Percentiles rank a stretch among this genome's conserved stretches.
These are phyloP conservation scores for Drosophila nikananu DNA, from an alignment of 1,140 invertebrate species.

Conservation along the genomic window DNA sequence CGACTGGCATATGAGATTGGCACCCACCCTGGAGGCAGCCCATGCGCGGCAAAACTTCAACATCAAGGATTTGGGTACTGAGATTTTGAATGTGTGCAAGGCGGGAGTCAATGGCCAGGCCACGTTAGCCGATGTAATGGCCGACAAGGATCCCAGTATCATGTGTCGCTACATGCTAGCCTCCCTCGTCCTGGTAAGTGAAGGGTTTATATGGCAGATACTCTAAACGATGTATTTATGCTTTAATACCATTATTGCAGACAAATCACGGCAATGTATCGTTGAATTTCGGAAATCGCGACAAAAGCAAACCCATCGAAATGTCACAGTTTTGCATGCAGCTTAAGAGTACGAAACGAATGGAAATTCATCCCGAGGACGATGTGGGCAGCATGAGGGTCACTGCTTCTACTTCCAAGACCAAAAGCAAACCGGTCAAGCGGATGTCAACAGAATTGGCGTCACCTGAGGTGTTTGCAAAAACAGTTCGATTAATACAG, in stretches of 20 bases:
- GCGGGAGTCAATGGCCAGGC: slow-evolving; percentile 31
- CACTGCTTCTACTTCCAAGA: neutral
- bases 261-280: slow-evolving; percentile 48
- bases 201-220: neutral
- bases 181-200: slow-evolving; percentile 65
- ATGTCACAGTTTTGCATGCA: slow-evolving; percentile 50
- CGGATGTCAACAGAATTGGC: slow-evolving; percentile 11
- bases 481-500: slow-evolving; percentile 63
- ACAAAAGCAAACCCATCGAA: slow-evolving; percentile 49
- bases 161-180: slow-evolving; percentile 76
- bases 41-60: slow-evolving; percentile 78
- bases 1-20: slow-evolving; percentile 72
- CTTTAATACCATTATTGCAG: slow-evolving; percentile 9
- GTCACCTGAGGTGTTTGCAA: slow-evolving; percentile 34
- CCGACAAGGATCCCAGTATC: slow-evolving; percentile 58
- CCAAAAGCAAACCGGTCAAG: neutral
- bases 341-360: slow-evolving; percentile 36
- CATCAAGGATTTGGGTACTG: slow-evolving; percentile 67
- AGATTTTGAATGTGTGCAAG: slow-evolving; percentile 65
- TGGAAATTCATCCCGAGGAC: slow-evolving; percentile 63
- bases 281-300: slow-evolving; percentile 7
- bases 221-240: neutral
- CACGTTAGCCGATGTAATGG: slow-evolving; percentile 61
- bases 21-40: slow-evolving; percentile 66
- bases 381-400: slow-evolving; percentile 59